Percentiles rank a stretch among this genome's conserved stretches.
These are phyloP conservation scores for Athripsodes cinereus DNA, from an alignment of 2,888 invertebrate species.

Conservation along the genomic window DNA sequence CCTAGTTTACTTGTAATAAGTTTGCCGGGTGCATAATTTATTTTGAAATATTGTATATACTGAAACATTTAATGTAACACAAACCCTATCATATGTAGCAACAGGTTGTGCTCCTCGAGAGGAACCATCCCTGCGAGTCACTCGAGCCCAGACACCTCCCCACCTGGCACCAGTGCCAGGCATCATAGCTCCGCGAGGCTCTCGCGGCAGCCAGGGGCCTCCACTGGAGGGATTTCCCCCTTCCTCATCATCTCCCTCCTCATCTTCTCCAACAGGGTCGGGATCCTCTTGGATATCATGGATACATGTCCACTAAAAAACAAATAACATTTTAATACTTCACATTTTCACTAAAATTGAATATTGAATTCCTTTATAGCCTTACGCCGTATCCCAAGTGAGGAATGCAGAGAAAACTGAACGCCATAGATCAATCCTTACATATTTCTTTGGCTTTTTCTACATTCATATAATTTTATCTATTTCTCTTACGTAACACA, in stretches of 20 bases:
- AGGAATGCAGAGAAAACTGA: too few species aligned
- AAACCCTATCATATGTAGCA: constrained; percentile 6
- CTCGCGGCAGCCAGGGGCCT: neutral
- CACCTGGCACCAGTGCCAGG: neutral
- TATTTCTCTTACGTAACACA: too few species aligned
- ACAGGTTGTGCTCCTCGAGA: constrained; percentile 3
- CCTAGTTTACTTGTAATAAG: too few species aligned
- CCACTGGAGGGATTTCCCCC: neutral
- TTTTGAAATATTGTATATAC: too few species aligned
- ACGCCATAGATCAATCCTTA: too few species aligned
- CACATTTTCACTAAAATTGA: too few species aligned
- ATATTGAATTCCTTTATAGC: too few species aligned
- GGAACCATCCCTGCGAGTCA: neutral
- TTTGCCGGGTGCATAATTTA: too few species aligned
- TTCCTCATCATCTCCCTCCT: constrained; percentile 28
- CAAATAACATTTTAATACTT: too few species aligned
- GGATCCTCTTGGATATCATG: constrained; percentile 77
- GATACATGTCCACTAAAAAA: constrained; percentile 78
- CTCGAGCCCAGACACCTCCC: neutral
- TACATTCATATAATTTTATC: too few species aligned
- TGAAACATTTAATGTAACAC: neutral
- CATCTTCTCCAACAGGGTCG: constrained; percentile 31
- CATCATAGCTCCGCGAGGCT: neutral
- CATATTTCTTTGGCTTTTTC: too few species aligned
- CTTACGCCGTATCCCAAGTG: too few species aligned